phyloP scores from a whole-genome alignment of 2,888 invertebrate species.

The Neuroscelio doddi region DNA sequence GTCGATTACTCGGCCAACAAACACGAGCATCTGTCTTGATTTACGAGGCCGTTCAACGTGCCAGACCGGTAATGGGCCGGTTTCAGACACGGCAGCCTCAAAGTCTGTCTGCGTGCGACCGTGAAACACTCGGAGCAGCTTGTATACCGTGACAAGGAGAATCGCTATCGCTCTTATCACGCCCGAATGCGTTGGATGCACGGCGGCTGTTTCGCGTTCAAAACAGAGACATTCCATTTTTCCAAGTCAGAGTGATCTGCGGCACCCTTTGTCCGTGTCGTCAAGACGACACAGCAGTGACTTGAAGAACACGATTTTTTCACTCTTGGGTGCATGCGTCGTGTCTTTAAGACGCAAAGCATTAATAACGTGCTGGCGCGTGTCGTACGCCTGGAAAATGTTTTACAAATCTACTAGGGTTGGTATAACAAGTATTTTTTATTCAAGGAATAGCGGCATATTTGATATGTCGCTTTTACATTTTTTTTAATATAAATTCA shows the following conservation, averaged over 20 bases:
- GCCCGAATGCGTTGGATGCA: conserved; percentile 52
- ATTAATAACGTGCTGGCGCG: conserved; percentile 31
- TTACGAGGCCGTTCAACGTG: conserved; percentile 63
- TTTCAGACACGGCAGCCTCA: conserved; percentile 53
- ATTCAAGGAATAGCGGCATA: background rate
- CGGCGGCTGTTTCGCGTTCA: conserved; percentile 14
- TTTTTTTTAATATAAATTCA: too few relatives aligned
- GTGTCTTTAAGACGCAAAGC: conserved; percentile 31
- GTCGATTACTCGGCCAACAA: conserved; percentile 45
- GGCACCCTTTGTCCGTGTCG: conserved; percentile 39
- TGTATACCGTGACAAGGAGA: conserved; percentile 44
- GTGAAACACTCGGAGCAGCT: conserved; percentile 53
- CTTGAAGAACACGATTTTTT: conserved; percentile 20
- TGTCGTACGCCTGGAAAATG: conserved; percentile 14
- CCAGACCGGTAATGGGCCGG: conserved; percentile 64
- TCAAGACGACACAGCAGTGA: conserved; percentile 33
- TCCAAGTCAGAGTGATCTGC: conserved; percentile 39
- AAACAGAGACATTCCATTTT: conserved; percentile 44
- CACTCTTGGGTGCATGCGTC: conserved; percentile 24
- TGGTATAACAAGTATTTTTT: too few relatives aligned
- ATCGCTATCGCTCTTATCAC: conserved; percentile 59
- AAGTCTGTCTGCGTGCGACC: conserved; percentile 61
- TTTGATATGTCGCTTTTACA: background rate
- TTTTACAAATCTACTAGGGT: conserved; percentile 8
- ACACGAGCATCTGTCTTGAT: conserved; percentile 55